Evolutionary conservation across 2,797 vertebrate genomes (phyloP).

Genomic region (Pangasius krempfi): DNA sequence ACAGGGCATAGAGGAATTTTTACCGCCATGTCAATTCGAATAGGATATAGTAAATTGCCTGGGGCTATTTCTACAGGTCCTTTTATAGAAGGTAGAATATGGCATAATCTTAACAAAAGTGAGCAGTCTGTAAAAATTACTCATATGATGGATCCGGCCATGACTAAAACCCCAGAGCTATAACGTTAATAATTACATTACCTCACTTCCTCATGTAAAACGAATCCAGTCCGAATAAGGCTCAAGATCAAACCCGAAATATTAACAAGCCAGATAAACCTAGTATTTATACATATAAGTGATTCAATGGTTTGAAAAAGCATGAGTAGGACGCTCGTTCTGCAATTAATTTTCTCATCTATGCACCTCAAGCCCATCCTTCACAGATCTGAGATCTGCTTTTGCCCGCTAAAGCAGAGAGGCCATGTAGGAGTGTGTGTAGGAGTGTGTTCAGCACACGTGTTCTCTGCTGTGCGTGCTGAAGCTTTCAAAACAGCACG

Average conservation of each 20-base stretch:
- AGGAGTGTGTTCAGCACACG: not conserved
- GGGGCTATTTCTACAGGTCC: not conserved
- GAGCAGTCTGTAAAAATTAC: not conserved
- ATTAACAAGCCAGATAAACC: conserved; percentile 11
- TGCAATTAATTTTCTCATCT: conserved; percentile 54
- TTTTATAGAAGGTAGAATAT: not conserved
- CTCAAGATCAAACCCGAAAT: not conserved
- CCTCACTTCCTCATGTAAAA: not conserved
- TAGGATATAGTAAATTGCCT: not conserved
- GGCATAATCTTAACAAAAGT: not conserved
- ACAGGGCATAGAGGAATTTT: not conserved
- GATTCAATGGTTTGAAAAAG: conserved; percentile 38
- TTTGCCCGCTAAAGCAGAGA: conserved; percentile 20
- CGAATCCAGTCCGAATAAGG: not conserved
- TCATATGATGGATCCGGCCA: not conserved
- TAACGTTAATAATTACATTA: not conserved
- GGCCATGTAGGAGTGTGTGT: conserved; percentile 42
- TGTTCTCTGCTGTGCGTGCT: conserved; percentile 23
- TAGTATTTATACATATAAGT: conserved; percentile 1
- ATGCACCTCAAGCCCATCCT: conserved; percentile 46
- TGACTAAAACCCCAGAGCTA: not conserved
- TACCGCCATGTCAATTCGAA: not conserved
- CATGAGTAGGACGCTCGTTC: conserved; percentile 33
- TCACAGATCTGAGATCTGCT: conserved; percentile 37
- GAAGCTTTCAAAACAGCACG: conserved; percentile 27